Evolutionary conservation across 2,888 invertebrate genomes (phyloP).

Genomic region (Xestia ashworthii): DNA sequence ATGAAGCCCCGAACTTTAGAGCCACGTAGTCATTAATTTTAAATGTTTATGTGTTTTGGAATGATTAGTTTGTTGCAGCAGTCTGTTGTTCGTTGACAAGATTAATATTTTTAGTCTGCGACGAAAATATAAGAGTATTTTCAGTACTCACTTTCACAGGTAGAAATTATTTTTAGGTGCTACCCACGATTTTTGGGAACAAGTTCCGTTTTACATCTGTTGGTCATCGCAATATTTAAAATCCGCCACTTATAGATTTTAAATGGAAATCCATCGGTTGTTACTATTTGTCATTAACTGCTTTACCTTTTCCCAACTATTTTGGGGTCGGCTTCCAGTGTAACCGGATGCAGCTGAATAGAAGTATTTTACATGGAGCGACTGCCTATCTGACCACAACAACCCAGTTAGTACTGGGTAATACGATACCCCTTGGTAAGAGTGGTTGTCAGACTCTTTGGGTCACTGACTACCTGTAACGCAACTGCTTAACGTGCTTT

Average conservation of each 20-base stretch:
- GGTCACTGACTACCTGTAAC: no score
- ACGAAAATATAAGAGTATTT: slow-evolving; percentile 2
- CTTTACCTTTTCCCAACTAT: no score
- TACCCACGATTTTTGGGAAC: not conserved
- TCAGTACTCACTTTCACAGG: not conserved
- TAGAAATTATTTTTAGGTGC: not conserved
- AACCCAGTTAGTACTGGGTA: no score
- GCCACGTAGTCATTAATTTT: slow-evolving; percentile 41
- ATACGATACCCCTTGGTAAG: no score
- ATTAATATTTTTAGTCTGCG: not conserved
- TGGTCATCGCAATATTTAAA: not conserved
- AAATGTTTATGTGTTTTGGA: slow-evolving; percentile 34
- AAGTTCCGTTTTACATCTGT: not conserved
- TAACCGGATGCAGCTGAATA: no score
- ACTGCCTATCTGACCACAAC: no score
- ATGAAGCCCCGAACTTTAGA: slow-evolving; percentile 46
- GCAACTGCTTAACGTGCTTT: no score
- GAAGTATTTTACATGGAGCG: no score
- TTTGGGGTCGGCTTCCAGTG: no score
- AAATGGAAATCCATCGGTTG: not conserved
- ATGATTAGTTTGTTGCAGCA: slow-evolving; percentile 22
- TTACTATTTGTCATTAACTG: not conserved
- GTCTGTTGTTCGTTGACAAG: slow-evolving; percentile 11
- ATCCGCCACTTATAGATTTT: not conserved
- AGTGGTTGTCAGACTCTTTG: no score